These are phyloP conservation scores for Daboia siamensis DNA, from an alignment of 2,113 vertebrate species.

Conservation along the genomic window DNA sequence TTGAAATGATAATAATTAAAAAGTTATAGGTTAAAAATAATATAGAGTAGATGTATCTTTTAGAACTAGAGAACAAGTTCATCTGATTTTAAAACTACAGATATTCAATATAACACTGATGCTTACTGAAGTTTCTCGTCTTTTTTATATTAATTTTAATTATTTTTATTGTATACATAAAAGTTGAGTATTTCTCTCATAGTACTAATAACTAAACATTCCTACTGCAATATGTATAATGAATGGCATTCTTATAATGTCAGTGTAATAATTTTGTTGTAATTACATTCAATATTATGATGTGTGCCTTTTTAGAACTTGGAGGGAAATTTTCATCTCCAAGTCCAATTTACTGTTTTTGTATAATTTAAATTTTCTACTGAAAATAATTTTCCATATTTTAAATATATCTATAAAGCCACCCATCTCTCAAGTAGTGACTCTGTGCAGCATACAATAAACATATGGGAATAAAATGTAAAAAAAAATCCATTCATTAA, in stretches of 20 bases:
- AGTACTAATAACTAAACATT: background rate
- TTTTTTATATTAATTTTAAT: slow-evolving; percentile 17
- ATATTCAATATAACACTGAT: slow-evolving; percentile 4
- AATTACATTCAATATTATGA: background rate
- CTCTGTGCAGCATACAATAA: background rate
- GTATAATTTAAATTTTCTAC: background rate
- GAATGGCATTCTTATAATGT: background rate
- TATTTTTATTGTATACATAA: background rate
- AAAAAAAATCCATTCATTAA: background rate
- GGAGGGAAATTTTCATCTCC: background rate
- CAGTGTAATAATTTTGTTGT: background rate
- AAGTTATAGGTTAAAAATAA: slow-evolving; percentile 16
- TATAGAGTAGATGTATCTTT: slow-evolving; percentile 15
- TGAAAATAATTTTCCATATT: slow-evolving; percentile 12
- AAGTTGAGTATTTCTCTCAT: background rate
- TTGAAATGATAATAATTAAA: background rate
- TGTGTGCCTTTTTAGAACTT: background rate
- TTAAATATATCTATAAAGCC: background rate
- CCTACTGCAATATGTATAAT: background rate
- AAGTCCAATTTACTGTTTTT: background rate
- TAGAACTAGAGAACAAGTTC: slow-evolving; percentile 20
- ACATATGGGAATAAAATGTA: background rate
- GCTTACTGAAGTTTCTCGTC: background rate
- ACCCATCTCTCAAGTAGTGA: background rate
- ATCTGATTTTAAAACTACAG: background rate